Conservation (phyloP, 2,113 vertebrate genomes). For the Platichthys flesus region DNA sequence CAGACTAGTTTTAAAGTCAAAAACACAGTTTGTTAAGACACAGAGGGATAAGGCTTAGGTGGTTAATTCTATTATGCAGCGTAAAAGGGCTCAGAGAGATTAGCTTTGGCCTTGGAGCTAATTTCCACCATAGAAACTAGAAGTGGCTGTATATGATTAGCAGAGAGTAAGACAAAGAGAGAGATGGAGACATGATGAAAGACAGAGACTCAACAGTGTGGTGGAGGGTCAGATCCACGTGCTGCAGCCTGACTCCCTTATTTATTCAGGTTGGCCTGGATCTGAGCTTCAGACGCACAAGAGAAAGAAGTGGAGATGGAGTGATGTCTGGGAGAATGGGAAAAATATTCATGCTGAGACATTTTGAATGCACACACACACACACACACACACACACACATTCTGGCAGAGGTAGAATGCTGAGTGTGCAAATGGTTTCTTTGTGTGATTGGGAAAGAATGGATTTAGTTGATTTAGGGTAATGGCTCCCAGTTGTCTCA, state of each 20-base stretch:
- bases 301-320: constrained; percentile 14
- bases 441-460: constrained; percentile 42
- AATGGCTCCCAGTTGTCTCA: constrained; percentile 67
- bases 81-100: constrained; percentile 61
- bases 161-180: constrained; percentile 43
- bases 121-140: constrained; percentile 28
- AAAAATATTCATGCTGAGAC: not conserved
- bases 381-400: constrained; percentile 20
- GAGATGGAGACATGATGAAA: constrained; percentile 31
- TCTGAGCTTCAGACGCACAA: constrained; percentile 3
- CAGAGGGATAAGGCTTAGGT: constrained; percentile 41
- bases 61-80: constrained; percentile 58
- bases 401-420: constrained; percentile 36
- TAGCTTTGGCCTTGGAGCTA: constrained; percentile 54
- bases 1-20: constrained; percentile 25
- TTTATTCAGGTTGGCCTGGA: constrained; percentile 20
- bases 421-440: constrained; percentile 64
- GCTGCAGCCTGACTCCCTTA: constrained; percentile 15
- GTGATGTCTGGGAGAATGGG: constrained; percentile 6
- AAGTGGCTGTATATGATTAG: constrained; percentile 51
- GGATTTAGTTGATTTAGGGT: constrained; percentile 67
- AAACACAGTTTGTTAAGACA: constrained; percentile 1
- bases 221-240: constrained; percentile 34
- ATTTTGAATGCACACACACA: constrained; percentile 20
- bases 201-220: constrained; percentile 11